phyloP scores from a whole-genome alignment of 2,797 vertebrate genomes.

The Bradypus variegatus region DNA sequence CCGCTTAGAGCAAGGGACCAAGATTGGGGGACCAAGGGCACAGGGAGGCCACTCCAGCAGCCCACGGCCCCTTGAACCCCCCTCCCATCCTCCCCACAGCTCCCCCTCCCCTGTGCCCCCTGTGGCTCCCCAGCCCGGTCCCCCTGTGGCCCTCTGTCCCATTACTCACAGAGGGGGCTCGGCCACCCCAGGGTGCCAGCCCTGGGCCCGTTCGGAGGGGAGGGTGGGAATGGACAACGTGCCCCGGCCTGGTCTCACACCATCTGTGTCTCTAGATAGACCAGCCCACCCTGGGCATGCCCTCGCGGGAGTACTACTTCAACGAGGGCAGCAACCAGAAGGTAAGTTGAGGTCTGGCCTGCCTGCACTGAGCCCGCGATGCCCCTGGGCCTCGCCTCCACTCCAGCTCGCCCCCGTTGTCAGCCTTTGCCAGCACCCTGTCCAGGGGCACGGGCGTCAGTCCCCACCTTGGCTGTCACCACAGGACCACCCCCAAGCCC shows the following conservation, averaged over 20 bases:
- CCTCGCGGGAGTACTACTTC: slow-evolving; percentile 93
- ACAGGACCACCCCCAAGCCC: neutral
- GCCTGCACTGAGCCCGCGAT: fast-evolving
- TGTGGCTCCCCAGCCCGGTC: too few relatives aligned
- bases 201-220: neutral
- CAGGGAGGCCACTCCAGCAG: fast-evolving
- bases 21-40: neutral
- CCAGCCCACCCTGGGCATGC: slow-evolving; percentile 94
- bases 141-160: fast-evolving
- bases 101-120: neutral
- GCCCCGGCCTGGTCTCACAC: neutral
- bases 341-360: slow-evolving; percentile 69
- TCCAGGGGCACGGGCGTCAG: neutral
- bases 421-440: neutral
- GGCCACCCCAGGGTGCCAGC: too few relatives aligned
- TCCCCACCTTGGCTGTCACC: fast-evolving
- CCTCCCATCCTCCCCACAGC: fast-evolving
- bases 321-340: slow-evolving; percentile 83
- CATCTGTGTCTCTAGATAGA: slow-evolving; percentile 82
- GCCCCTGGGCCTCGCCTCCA: neutral
- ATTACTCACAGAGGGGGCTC: neutral
- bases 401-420: fast-evolving
- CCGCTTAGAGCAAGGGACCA: too few relatives aligned
- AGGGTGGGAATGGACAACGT: neutral
- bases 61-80: neutral